Evolutionary conservation across 2,888 invertebrate genomes (phyloP), one percentile per base, ranked within the genome.

Genomic region (Clitarchus hookeri): DNA sequence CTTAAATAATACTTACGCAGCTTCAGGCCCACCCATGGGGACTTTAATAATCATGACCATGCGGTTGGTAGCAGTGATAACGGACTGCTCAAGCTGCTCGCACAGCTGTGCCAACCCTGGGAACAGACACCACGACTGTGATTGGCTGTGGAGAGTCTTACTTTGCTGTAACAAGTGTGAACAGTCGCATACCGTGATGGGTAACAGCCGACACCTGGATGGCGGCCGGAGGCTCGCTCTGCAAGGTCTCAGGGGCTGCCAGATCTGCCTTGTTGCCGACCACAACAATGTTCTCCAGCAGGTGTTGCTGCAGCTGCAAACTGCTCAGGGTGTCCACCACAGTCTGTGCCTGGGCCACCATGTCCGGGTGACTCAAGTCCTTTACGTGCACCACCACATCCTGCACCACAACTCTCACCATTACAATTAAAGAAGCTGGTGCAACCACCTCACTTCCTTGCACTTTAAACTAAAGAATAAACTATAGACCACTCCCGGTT

Each of bases 351-450:
- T 98, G 97, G 27, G 94, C 94, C 85, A 90, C 89, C 89, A 92
- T 92, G 90, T 96, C 95, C 8, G 95, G 95, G 91, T 97, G 96
- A 87, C 97, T 96, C 0, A 95, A 90, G 91, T 97, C 97, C 89
- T 95, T 94, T 0, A 97, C 94, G 90, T 97, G 97, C 84, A 98
- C 90, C 84, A 97, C 93, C 0, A 96, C 91, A 92, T 97, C 96
- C 96, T 96, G 89, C 85, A 91, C 11, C 48, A 48, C 1, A 48
- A 48, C 48, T 16, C 0, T 48, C 36, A 36, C 48, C 3, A 48
- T 48, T 48, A 48, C 48, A 48, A 48, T 48, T 48, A n/a, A n/a
- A n/a, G 48, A 2, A 36, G 36, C 36, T 36, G 36, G 2, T 36
- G 36, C 36, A 36, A 36, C 36, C 36, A 36, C 36, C 36, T n/a